Evolutionary conservation across 2,888 invertebrate genomes (phyloP), one percentile per base, ranked within the genome.

Genomic region (Oxystoma pomonae): DNA sequence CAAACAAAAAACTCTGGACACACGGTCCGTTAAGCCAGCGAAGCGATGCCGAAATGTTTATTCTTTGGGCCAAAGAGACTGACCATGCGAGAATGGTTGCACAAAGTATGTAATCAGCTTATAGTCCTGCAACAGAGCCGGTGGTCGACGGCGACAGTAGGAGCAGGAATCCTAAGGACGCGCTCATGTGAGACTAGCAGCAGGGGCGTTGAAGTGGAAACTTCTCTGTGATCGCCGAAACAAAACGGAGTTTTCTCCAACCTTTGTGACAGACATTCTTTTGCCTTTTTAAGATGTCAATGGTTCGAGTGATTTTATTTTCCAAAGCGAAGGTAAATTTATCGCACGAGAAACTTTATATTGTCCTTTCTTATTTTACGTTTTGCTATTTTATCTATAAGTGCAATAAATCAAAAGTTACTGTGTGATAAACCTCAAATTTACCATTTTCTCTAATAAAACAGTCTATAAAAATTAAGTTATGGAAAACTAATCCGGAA

Each of bases 61-160:
- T 63, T 65, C 64, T 67, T 64, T 21, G 53, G 61, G 68, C 69
- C 67, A 70, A 72, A 72, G 71, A 71, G 71, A 66, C 67, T 76
- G 75, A 70, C 75, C 77, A 79, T 77, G 78, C 77, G 77, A 76
- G 74, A 75, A 74, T 74, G 74, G 73, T 72, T 76, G 74, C 76
- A 78, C 77, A 78, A 77, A 78, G 77, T 77, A 77, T 76, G 75
- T 77, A 79, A 78, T 78, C 77, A 76, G 77, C 77, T 77, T 77
- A 77, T 75, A 76, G 64, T 65, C 61, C 20, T 61, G 63, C 67
- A 61, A 65, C 65, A 35, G 35, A 35, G 35, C 35, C 35, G 35
- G 5, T 12, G 35, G 35, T 35, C 5, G 35, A 7, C 12, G 35
- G 5, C 35, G 35, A 35, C 58, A 18, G 52, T 57, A 20, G 55